Percentiles rank a stretch among this genome's conserved stretches.
Conservation (phyloP, 2,888 invertebrate species). For the Drosophila hamatofila region DNA sequence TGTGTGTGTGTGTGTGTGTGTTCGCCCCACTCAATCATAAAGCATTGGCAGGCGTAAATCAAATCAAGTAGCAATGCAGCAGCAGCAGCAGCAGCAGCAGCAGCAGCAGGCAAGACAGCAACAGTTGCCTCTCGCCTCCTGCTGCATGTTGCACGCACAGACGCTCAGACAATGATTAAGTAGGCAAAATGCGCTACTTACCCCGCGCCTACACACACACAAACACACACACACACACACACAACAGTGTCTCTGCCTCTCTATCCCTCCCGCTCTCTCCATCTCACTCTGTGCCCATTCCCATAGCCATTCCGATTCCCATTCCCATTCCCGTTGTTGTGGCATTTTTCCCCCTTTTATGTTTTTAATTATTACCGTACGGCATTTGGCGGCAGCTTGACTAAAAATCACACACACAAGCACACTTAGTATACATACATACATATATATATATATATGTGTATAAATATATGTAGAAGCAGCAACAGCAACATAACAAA, state of each 20-base stretch:
- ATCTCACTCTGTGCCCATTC: constrained; percentile 36
- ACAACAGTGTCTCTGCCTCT: constrained; percentile 3
- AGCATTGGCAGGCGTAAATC: constrained; percentile 81
- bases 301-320: constrained; percentile 44
- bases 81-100: constrained; percentile 33
- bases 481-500: constrained; percentile 2
- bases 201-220: constrained; percentile 32
- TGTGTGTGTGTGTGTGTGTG: constrained; percentile 28
- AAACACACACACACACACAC: constrained; percentile 8
- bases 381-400: constrained; percentile 66
- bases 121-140: constrained; percentile 41
- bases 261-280: not conserved
- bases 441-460: not conserved
- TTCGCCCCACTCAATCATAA: constrained; percentile 77
- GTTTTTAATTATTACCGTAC: constrained; percentile 78
- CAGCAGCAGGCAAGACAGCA: constrained; percentile 44
- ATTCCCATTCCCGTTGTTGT: constrained; percentile 59
- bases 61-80: constrained; percentile 74
- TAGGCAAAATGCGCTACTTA: constrained; percentile 72
- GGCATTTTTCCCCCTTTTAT: constrained; percentile 69
- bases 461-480: not conserved
- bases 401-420: constrained; percentile 40
- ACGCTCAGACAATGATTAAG: constrained; percentile 77
- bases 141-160: constrained; percentile 77
- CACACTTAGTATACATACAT: not conserved